phyloP scores from a whole-genome alignment of 2,113 vertebrate species.

The Burhinus bistriatus region DNA sequence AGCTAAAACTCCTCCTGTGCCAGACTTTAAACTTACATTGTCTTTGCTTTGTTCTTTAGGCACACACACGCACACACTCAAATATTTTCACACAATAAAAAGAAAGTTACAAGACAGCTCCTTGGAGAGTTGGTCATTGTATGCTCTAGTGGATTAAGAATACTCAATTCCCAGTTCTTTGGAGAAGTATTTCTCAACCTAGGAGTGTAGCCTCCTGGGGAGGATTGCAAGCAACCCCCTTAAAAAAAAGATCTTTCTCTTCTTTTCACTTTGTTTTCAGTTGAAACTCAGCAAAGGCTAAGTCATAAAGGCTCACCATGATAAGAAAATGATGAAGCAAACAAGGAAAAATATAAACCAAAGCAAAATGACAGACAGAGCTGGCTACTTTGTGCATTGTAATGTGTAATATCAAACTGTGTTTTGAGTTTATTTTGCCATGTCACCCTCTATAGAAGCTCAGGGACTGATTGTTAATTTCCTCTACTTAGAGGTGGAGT shows the following conservation, averaged over 20 bases:
- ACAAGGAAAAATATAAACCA: not conserved
- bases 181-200: not conserved
- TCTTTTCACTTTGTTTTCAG: not conserved
- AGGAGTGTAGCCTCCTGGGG: not conserved
- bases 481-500: not conserved
- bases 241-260: not conserved
- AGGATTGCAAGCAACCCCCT: not conserved
- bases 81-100: constrained; percentile 36
- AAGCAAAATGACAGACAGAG: not conserved
- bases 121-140: not conserved
- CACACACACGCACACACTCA: not conserved
- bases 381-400: not conserved
- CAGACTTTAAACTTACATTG: constrained; percentile 40
- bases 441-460: not conserved
- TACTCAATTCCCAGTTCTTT: constrained; percentile 7
- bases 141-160: constrained; percentile 40
- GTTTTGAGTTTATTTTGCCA: not conserved
- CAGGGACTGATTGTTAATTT: not conserved
- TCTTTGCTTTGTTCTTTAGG: not conserved
- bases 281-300: not conserved
- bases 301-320: not conserved
- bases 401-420: not conserved
- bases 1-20: constrained; percentile 35
- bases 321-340: not conserved
- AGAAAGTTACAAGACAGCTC: not conserved